These are phyloP conservation scores for Xiphophorus maculatus DNA, from an alignment of 2,113 vertebrate species.

Conservation along the genomic window DNA sequence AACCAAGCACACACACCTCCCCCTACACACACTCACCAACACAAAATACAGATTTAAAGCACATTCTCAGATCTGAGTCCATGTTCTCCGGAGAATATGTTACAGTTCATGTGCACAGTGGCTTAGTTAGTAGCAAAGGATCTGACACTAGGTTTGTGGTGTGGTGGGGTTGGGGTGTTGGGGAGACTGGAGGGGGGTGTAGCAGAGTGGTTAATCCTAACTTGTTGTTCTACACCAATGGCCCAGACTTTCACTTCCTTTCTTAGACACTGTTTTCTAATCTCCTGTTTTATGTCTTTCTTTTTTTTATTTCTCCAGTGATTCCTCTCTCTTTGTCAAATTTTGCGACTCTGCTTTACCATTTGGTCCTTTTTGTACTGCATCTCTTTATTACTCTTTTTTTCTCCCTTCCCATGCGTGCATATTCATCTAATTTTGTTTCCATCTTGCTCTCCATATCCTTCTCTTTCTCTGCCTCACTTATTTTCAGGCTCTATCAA, in stretches of 20 bases:
- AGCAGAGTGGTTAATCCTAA: constrained; percentile 69
- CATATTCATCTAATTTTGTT: constrained; percentile 35
- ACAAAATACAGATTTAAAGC: neutral
- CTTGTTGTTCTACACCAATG: constrained; percentile 75
- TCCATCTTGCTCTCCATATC: neutral
- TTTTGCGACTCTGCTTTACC: neutral
- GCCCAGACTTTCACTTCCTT: constrained; percentile 19
- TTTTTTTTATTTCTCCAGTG: neutral
- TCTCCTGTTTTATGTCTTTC: neutral
- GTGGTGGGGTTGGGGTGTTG: constrained; percentile 38
- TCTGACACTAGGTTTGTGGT: constrained; percentile 25
- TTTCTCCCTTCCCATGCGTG: constrained; percentile 1
- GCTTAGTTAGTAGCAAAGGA: constrained; percentile 65
- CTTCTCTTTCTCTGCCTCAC: neutral
- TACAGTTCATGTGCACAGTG: constrained; percentile 50
- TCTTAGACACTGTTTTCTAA: constrained; percentile 14
- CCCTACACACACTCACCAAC: neutral
- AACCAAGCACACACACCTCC: neutral
- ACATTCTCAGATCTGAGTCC: no score
- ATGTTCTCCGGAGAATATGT: constrained; percentile 35
- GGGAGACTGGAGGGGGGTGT: neutral
- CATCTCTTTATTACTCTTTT: constrained; percentile 1
- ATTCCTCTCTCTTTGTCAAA: neutral
- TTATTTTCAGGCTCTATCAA: constrained; percentile 21
- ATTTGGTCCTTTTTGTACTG: constrained; percentile 4